phyloP scores from a whole-genome alignment of 2,888 invertebrate genomes.

The Cantharis lateralis region DNA sequence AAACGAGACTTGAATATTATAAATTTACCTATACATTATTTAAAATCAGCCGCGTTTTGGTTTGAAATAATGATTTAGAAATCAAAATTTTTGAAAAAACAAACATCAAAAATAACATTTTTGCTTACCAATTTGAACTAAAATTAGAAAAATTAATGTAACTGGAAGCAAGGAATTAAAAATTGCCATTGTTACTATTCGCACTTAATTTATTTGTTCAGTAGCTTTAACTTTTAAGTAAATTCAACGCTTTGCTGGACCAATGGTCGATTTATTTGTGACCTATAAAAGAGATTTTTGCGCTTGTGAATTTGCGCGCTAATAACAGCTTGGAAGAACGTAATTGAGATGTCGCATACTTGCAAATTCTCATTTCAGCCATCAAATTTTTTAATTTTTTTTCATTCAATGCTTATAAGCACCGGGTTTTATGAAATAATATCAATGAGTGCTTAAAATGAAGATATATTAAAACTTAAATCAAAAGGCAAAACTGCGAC shows the following conservation, averaged over 20 bases:
- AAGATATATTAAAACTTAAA: too few relatives aligned
- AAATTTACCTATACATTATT: not conserved
- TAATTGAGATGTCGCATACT: not conserved
- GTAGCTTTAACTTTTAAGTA: not conserved
- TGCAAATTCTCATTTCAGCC: not conserved
- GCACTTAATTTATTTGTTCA: not conserved
- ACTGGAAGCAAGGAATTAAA: not conserved
- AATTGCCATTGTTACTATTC: not conserved
- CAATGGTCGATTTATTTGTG: not conserved
- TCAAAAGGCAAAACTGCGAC: too few relatives aligned
- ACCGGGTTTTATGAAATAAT: too few relatives aligned
- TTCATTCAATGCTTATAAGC: too few relatives aligned
- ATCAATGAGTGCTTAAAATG: too few relatives aligned
- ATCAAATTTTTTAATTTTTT: not conserved
- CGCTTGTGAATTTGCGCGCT: not conserved
- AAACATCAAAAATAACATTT: not conserved
- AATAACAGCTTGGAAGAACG: not conserved
- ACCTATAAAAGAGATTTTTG: conserved; percentile 3
- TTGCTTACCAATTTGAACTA: not conserved
- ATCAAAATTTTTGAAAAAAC: not conserved
- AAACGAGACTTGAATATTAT: not conserved
- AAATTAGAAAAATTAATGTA: not conserved
- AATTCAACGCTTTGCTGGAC: not conserved
- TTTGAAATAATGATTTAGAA: not conserved
- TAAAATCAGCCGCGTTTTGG: not conserved